These are phyloP conservation scores for Lasioglossum oenotherae DNA, from an alignment of 2,888 invertebrate species.

Conservation along the genomic window DNA sequence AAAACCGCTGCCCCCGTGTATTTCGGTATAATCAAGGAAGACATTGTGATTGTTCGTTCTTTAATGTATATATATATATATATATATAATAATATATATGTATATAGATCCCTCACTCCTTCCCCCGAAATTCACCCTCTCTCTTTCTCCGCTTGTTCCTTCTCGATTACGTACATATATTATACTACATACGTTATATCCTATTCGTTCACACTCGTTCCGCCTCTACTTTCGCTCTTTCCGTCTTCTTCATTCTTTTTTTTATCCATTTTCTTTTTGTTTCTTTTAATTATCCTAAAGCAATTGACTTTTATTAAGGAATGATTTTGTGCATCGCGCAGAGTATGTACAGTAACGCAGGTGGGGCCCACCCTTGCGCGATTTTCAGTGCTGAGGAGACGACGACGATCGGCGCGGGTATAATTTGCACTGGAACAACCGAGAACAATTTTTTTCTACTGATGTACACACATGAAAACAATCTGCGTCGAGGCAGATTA, in stretches of 20 bases:
- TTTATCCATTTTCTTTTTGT: constrained; percentile 14
- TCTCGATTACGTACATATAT: constrained; percentile 34
- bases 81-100: constrained; percentile 37
- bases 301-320: constrained; percentile 83
- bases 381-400: constrained; percentile 74
- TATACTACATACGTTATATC: constrained; percentile 32
- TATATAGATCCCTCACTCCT: constrained; percentile 36
- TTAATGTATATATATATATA: constrained; percentile 55
- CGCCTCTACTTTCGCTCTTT: constrained; percentile 12
- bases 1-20: constrained; percentile 74
- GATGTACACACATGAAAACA: background rate
- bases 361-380: constrained; percentile 70
- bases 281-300: constrained; percentile 76
- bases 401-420: constrained; percentile 66
- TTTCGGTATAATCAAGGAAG: constrained; percentile 74
- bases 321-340: constrained; percentile 77
- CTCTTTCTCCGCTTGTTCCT: constrained; percentile 26
- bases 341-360: constrained; percentile 74
- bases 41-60: constrained; percentile 75
- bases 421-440: constrained; percentile 76
- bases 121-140: constrained; percentile 29
- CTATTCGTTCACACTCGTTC: background rate
- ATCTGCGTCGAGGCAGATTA: background rate
- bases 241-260: background rate
- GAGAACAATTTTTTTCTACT: background rate